Percentiles rank a stretch among this genome's conserved stretches.
Evolutionary conservation across 53 echinoderm and acorn worm genomes (phyloP).

Genomic region (Mesocentrotus franciscanus): DNA sequence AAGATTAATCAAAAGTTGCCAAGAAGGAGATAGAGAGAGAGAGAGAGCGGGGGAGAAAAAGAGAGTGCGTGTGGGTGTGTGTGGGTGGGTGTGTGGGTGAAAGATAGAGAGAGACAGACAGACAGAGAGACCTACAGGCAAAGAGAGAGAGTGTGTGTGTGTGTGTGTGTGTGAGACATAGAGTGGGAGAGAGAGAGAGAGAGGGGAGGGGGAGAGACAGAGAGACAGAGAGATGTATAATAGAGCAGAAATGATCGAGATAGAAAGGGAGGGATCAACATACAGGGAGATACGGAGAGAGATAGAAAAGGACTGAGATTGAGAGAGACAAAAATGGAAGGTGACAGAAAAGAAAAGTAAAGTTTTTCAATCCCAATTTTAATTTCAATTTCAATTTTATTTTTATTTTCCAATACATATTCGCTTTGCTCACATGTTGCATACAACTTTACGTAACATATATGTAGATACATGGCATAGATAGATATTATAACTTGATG

Average conservation of each 20-base stretch:
- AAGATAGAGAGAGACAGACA: neutral
- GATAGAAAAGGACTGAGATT: neutral
- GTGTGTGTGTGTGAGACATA: neutral
- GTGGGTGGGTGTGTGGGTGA: no score
- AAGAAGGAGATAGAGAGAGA: neutral
- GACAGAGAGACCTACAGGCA: no score
- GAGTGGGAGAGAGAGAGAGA: neutral
- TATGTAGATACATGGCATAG: no score
- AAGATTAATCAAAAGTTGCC: no score
- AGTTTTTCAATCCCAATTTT: no score
- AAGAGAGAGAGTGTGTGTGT: no score
- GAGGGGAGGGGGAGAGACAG: slow-evolving; percentile 36
- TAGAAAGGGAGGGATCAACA: neutral
- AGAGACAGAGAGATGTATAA: neutral
- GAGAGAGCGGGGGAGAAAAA: neutral
- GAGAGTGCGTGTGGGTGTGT: neutral
- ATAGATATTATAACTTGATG: no score
- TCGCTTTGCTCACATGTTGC: no score
- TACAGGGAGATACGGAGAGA: neutral
- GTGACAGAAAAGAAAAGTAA: neutral
- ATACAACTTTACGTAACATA: no score
- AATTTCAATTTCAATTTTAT: no score
- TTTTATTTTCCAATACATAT: no score
- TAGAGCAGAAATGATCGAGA: neutral
- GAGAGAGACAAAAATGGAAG: neutral